Evolutionary conservation across 2,888 invertebrate species (phyloP).

Genomic region (Drosophila stalkeri): DNA sequence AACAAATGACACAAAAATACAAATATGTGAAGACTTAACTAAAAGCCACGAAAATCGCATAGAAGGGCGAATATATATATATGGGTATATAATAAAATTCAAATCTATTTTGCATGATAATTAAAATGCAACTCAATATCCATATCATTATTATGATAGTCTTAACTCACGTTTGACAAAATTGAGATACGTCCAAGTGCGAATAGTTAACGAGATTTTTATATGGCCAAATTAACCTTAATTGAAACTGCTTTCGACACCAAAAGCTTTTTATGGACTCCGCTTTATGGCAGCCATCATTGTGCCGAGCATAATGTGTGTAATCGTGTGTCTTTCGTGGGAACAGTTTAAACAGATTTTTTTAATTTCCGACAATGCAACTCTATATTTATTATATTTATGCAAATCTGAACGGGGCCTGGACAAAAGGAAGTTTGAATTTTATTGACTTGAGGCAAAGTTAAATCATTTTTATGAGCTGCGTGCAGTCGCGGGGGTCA

Average conservation of each 20-base stretch:
- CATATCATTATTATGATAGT: slow-evolving; percentile 1
- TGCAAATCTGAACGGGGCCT: slow-evolving; percentile 19
- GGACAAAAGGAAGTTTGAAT: slow-evolving; percentile 33
- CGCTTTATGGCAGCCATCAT: slow-evolving; percentile 2
- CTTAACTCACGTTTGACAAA: not conserved
- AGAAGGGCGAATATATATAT: slow-evolving; percentile 2
- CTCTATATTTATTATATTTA: slow-evolving; percentile 13
- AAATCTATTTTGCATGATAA: not conserved
- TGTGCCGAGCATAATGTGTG: slow-evolving; percentile 4
- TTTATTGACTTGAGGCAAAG: slow-evolving; percentile 27
- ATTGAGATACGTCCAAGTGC: not conserved
- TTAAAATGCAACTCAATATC: not conserved
- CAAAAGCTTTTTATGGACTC: not conserved
- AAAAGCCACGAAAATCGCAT: slow-evolving; percentile 7
- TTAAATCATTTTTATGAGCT: slow-evolving; percentile 60
- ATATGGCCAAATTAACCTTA: slow-evolving; percentile 12
- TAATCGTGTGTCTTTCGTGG: slow-evolving; percentile 13
- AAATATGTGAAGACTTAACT: not conserved
- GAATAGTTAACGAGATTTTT: slow-evolving; percentile 1
- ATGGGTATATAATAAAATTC: not conserved
- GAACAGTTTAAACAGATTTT: slow-evolving; percentile 26
- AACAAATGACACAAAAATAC: not conserved
- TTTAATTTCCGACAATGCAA: slow-evolving; percentile 9
- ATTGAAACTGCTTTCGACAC: slow-evolving; percentile 21
- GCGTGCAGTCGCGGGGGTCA: slow-evolving; percentile 33